These are phyloP conservation scores for Arctocebus calabarensis DNA, from an alignment of 2,797 vertebrate species.

Conservation along the genomic window DNA sequence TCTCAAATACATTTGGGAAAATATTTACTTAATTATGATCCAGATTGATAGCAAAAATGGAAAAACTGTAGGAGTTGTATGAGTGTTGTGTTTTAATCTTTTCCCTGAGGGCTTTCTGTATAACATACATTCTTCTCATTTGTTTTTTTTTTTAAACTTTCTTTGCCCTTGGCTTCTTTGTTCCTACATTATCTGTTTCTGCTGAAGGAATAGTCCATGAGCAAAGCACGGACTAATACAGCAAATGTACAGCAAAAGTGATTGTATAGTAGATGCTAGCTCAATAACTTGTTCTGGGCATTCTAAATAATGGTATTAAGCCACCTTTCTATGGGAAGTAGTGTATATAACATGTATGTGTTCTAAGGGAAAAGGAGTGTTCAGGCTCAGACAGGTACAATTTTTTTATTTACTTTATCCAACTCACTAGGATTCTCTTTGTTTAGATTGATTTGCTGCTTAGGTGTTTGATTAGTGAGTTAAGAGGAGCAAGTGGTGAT, in stretches of 20 bases:
- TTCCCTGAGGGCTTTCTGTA: background rate
- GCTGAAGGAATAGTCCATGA: background rate
- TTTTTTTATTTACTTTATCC: background rate
- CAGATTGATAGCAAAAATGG: background rate
- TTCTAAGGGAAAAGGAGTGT: conserved; percentile 15
- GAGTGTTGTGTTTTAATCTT: background rate
- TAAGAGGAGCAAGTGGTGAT: background rate
- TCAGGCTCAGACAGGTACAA: background rate
- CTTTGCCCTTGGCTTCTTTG: background rate
- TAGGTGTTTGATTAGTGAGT: conserved; percentile 20
- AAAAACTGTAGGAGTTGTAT: background rate
- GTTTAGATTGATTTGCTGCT: background rate
- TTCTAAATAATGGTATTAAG: background rate
- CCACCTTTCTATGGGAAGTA: background rate
- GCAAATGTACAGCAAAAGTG: background rate
- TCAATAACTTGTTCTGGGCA: background rate
- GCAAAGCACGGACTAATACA: background rate
- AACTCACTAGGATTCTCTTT: conserved; percentile 25
- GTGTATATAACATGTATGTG: background rate
- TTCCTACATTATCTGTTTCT: background rate
- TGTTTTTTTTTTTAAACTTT: background rate
- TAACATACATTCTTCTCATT: background rate
- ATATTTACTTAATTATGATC: background rate
- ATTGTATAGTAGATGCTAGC: background rate
- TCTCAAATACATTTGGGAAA: background rate